Percentiles rank a stretch among this genome's conserved stretches.
phyloP scores from a whole-genome alignment of 2,888 invertebrate species.

The Pristionchus exspectatus region DNA sequence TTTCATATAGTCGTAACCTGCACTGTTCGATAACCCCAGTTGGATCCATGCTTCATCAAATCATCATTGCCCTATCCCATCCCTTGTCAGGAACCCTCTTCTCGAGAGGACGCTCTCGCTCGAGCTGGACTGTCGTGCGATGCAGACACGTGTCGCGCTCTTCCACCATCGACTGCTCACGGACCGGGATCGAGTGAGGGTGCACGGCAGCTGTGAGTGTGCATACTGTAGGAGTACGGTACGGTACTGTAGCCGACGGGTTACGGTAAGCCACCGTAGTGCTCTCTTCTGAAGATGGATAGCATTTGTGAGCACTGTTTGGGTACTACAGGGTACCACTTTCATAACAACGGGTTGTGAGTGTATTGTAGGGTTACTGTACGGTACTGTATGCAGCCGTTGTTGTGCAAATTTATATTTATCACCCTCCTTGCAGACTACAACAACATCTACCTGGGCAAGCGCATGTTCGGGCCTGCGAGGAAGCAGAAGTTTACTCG shows the following conservation, averaged over 20 bases:
- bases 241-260: background rate
- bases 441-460: conserved; percentile 78
- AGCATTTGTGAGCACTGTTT: too few relatives aligned
- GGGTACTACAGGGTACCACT: background rate
- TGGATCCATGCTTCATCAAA: too few relatives aligned
- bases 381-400: too few relatives aligned
- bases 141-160: conserved; percentile 66
- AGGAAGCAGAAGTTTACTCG: conserved; percentile 73
- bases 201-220: conserved; percentile 73
- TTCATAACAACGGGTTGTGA: too few relatives aligned
- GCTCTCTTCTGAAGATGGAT: too few relatives aligned
- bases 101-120: conserved; percentile 60
- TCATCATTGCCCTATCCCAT: too few relatives aligned
- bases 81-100: conserved; percentile 60
- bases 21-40: background rate
- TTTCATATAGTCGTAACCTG: too few relatives aligned
- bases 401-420: too few relatives aligned
- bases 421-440: conserved; percentile 70
- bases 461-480: conserved; percentile 77
- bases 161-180: conserved; percentile 69
- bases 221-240: conserved; percentile 20
- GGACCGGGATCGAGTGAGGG: conserved; percentile 72
- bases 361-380: background rate
- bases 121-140: conserved; percentile 66
- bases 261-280: background rate